phyloP scores from a whole-genome alignment of 2,113 vertebrate genomes.

The Cyprinodon brontotheroides region DNA sequence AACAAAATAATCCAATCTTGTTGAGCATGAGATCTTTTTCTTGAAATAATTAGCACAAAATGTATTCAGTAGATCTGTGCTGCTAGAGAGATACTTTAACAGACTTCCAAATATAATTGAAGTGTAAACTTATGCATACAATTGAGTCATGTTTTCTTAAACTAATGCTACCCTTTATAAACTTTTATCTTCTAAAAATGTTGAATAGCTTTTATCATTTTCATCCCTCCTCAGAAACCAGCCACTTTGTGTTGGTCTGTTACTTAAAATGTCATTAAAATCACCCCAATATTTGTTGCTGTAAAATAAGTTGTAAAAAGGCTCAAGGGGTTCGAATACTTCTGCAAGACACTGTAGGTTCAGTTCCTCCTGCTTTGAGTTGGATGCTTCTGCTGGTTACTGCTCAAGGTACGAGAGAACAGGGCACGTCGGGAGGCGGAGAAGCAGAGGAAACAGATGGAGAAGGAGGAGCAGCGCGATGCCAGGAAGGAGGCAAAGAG shows the following conservation, averaged over 20 bases:
- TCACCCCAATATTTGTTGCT: background rate
- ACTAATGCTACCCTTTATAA: no score
- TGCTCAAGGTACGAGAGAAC: slow-evolving; percentile 87
- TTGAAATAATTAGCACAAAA: no score
- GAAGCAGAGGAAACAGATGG: slow-evolving; percentile 75
- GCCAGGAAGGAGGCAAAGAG: slow-evolving; percentile 79
- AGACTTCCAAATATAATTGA: background rate
- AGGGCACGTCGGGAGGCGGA: slow-evolving; percentile 80
- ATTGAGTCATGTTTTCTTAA: no score
- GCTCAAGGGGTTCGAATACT: background rate
- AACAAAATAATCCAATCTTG: no score
- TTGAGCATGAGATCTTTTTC: background rate
- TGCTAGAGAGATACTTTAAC: background rate
- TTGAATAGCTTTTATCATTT: no score
- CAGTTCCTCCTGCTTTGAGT: background rate
- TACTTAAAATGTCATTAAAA: no score
- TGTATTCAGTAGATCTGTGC: background rate
- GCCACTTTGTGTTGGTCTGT: background rate
- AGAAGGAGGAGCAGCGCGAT: slow-evolving; percentile 73
- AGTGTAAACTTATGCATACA: no score
- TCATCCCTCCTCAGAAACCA: background rate
- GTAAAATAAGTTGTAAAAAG: background rate
- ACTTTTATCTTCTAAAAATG: no score
- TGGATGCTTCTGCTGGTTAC: slow-evolving; percentile 24
- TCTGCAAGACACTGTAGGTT: background rate